Evolutionary conservation across 1,140 invertebrate genomes (phyloP), one percentile per base, ranked within the genome.

Genomic region (Tetramorium parvispinum): DNA sequence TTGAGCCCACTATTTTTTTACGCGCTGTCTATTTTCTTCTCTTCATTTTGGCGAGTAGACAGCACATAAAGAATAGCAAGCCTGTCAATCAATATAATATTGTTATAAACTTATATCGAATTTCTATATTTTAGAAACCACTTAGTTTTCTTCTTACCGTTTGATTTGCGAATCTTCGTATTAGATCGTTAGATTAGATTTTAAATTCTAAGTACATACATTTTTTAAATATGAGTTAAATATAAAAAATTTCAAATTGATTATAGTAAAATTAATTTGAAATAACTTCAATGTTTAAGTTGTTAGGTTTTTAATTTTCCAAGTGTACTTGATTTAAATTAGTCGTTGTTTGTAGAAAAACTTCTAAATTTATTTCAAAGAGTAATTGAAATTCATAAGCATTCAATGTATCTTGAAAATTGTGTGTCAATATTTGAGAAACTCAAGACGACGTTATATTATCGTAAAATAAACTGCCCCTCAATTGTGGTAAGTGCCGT

Each of bases 401-500:
- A 73, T 71, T 82, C 18, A 43, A 71, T 71, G 49, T 81, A 57
- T 82, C 18, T 71, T 53, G 37, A 73, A 82, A 73, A 46, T 73
- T 71, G 51, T 40, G n/a, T n/a, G 66, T 57, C 21, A 82, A 82
- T 82, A 71, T 73, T 73, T 82, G 24, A 24, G 37, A 82, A 55
- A 57, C 24, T 71, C 2, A 71, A 21, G 21, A 82, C 37, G 27
- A 68, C 70, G 51, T 82, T 82, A 46, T 71, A 82, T 82, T 82
- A 73, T 82, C 51, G 66, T 82, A 82, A 82, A 82, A 82, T 71
- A 82, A 82, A 73, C 79, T 82, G 51, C 51, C 37, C 13, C 37
- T 82, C 65, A 82, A 82, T 82, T 82, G 66, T 73, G 51, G 18
- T 73, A 82, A 73, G 79, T 73, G 51, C 79, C 51, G 18, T 71